Conservation (phyloP, 2,888 invertebrate genomes). For the Drosophila nr. perissopoda region DNA sequence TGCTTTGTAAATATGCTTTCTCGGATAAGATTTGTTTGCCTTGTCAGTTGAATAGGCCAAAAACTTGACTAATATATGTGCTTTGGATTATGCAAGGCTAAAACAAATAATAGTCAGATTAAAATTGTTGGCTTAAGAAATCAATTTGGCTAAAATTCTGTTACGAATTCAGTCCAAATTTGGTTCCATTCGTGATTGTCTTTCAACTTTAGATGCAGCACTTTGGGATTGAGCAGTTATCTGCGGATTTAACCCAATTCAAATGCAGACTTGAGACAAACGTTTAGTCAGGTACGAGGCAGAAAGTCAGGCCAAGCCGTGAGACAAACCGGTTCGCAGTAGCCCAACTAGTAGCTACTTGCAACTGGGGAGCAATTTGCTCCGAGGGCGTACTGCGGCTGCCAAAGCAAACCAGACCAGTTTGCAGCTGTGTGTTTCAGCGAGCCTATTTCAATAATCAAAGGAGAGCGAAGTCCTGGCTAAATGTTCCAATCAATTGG, state of each 20-base stretch:
- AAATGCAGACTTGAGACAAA: slow-evolving; percentile 43
- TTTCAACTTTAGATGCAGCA: not conserved
- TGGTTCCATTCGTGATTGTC: not conserved
- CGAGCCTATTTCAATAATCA: slow-evolving; percentile 68
- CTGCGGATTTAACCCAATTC: slow-evolving; percentile 20
- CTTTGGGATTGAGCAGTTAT: slow-evolving; percentile 21
- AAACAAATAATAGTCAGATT: not conserved
- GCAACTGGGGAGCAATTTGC: slow-evolving; percentile 41
- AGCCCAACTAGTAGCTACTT: slow-evolving; percentile 33
- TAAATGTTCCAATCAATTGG: slow-evolving; percentile 36
- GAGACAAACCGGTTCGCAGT: slow-evolving; percentile 56
- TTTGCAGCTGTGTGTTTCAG: slow-evolving; percentile 66
- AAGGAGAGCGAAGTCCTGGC: slow-evolving; percentile 63
- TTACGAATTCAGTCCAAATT: not conserved
- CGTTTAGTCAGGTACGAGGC: slow-evolving; percentile 69
- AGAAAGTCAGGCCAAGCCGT: slow-evolving; percentile 18
- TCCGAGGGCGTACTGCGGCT: slow-evolving; percentile 8
- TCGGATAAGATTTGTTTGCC: not conserved
- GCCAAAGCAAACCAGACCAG: slow-evolving; percentile 67
- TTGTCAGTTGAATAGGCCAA: not conserved
- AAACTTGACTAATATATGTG: not conserved
- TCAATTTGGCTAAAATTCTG: not conserved
- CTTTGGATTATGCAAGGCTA: not conserved
- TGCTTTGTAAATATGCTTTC: not conserved
- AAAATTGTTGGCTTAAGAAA: not conserved